Base-by-base conservation (phyloP, 2,888 invertebrate genomes). In the Drosophila kokeensis region DNA sequence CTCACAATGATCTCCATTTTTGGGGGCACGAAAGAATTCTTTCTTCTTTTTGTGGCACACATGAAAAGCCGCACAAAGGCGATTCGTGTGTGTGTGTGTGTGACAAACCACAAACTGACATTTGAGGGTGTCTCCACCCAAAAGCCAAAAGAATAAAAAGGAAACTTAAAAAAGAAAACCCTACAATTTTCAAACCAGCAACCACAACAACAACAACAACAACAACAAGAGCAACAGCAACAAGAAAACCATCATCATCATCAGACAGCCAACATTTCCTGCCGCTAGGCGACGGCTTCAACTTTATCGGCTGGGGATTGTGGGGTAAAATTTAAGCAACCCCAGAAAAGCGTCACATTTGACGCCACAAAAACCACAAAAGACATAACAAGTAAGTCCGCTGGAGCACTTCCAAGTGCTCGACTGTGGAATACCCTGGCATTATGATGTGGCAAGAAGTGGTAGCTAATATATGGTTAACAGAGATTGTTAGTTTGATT, bases 261-360 rank as follows among this genome's bases (percentile, higher is more conserved):
- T 66, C 73, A 76, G 80, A 72, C 70, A 62, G 71, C 68, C 60
- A 79, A 74, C 82, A 73, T 76, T 81, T 84, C 85, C 87, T 87
- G 82, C 85, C 87, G 68, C 27, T 48, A 24, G 27, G 58, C 13
- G 55, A 38, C 27, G 40, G 52, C 45, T 34, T 69, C 36, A n/a
- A 42, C 54, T 50, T 62, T n/a, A n/a, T n/a, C 21, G 18, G 36
- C 2, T 48, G 49, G 71, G 68, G 55, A 42, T 27, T 32, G 48
- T 66, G 60, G 42, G 30, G 3, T 24, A 40, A 53, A 42, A 50
- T 36, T 57, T 49, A 58, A 65, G 58, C 60, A 69, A 52, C 63
- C 69, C 60, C 59, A 58, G 68, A 61, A 71, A 63, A 66, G 71
- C 76, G 74, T 76, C 79, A 83, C 79, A 81, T 81, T 83, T 83